Evolutionary conservation across 2,113 vertebrate genomes (phyloP).

Genomic region (Emydocephalus ijimae): DNA sequence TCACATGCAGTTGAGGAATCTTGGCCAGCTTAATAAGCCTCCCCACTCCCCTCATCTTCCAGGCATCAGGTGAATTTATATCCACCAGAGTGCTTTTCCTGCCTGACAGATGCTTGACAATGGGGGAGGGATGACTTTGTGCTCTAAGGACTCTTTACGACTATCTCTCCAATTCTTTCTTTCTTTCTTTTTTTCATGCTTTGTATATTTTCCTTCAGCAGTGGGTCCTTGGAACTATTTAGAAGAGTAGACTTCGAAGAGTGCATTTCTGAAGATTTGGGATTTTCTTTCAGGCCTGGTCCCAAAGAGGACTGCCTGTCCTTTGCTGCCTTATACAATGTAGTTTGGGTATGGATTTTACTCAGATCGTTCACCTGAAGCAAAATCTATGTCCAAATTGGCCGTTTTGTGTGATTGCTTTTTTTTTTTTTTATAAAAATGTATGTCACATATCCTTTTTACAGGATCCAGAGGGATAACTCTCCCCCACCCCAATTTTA

Average conservation of each 20-base stretch:
- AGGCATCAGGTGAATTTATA: slow-evolving; percentile 46
- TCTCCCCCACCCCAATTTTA: background rate
- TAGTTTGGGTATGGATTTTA: slow-evolving; percentile 12
- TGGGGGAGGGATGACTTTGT: slow-evolving; percentile 21
- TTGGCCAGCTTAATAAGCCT: slow-evolving; percentile 59
- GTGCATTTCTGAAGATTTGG: background rate
- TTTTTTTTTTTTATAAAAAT: background rate
- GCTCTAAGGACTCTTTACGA: background rate
- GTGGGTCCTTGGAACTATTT: slow-evolving; percentile 15
- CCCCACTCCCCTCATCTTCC: slow-evolving; percentile 15
- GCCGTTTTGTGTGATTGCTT: background rate
- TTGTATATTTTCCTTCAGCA: background rate
- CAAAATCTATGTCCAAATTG: background rate
- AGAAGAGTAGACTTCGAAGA: accelerated
- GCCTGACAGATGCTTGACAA: slow-evolving; percentile 49
- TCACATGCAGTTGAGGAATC: slow-evolving; percentile 51
- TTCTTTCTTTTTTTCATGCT: background rate
- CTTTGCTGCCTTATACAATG: background rate
- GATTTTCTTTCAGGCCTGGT: background rate
- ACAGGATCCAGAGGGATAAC: background rate
- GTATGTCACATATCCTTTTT: background rate
- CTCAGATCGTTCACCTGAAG: background rate
- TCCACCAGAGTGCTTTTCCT: slow-evolving; percentile 40
- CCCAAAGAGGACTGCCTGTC: background rate
- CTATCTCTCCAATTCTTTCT: slow-evolving; percentile 7